These are phyloP conservation scores for Hippoglossus hippoglossus DNA, from an alignment of 2,797 vertebrate genomes.

Conservation along the genomic window DNA sequence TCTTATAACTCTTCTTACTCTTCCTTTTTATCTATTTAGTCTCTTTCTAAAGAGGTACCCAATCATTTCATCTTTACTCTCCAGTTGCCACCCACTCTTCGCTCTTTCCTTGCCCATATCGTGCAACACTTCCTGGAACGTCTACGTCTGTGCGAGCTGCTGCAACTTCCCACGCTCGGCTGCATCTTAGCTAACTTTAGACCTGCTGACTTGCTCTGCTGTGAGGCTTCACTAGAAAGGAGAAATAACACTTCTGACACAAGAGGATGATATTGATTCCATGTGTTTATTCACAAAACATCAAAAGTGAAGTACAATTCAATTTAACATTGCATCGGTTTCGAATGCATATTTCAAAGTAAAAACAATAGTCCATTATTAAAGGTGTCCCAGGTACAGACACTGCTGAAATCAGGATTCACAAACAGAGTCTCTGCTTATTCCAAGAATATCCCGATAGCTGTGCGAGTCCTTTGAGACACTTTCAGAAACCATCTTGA, in stretches of 20 bases:
- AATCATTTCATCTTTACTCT: conserved; percentile 28
- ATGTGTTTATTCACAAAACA: conserved; percentile 80
- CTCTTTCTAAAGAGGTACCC: background rate
- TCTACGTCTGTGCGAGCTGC: conserved; percentile 20
- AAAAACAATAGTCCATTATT: conserved; percentile 52
- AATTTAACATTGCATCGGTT: conserved; percentile 57
- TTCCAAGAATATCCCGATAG: conserved; percentile 62
- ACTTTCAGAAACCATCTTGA: conserved; percentile 48
- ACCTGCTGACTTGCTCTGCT: conserved; percentile 2
- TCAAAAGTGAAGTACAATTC: conserved; percentile 64
- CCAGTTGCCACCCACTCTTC: conserved; percentile 38
- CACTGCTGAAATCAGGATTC: conserved; percentile 65
- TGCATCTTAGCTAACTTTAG: conserved; percentile 5
- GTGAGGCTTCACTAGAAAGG: conserved; percentile 13
- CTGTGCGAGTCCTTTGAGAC: conserved; percentile 64
- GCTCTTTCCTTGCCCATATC: conserved; percentile 11
- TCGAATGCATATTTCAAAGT: conserved; percentile 58
- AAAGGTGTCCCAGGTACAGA: conserved; percentile 47
- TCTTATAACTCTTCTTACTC: conserved; percentile 37
- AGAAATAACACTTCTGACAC: conserved; percentile 61
- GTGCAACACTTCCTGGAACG: conserved; percentile 57
- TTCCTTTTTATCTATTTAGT: conserved; percentile 12
- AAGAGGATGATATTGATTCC: conserved; percentile 53
- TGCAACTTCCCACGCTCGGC: conserved; percentile 27
- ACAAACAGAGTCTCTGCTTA: conserved; percentile 53